These are phyloP conservation scores for Pteromalus puparum DNA, from an alignment of 1,140 invertebrate species.

Conservation along the genomic window DNA sequence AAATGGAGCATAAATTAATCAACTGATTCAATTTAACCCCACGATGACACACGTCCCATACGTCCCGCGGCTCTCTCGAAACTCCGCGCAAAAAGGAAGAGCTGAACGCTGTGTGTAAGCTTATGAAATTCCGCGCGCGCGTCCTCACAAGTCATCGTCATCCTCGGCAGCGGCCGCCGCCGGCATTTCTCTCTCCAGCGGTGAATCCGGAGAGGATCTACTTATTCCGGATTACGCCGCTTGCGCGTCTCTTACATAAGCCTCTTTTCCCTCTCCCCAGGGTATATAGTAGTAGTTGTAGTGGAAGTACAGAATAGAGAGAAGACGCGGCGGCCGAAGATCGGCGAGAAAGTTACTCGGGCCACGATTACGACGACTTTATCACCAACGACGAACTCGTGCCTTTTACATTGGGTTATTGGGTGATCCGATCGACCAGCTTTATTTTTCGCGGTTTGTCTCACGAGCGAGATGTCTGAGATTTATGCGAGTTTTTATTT, in stretches of 20 bases:
- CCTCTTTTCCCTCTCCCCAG: not conserved
- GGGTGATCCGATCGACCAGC: too few relatives aligned
- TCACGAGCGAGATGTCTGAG: too few relatives aligned
- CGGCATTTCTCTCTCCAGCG: constrained; percentile 14
- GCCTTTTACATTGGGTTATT: too few relatives aligned
- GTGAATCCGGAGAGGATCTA: constrained; percentile 33
- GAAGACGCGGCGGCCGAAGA: constrained; percentile 13
- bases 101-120: not conserved
- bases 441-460: too few relatives aligned
- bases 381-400: not conserved
- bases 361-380: constrained; percentile 5
- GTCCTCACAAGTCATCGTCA: not conserved
- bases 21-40: too few relatives aligned
- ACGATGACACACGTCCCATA: too few relatives aligned
- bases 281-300: not conserved
- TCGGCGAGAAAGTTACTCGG: constrained; percentile 26
- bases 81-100: not conserved
- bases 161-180: not conserved
- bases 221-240: constrained; percentile 28
- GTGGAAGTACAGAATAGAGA: not conserved
- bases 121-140: constrained; percentile 3
- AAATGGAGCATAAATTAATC: too few relatives aligned
- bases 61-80: not conserved
- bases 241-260: constrained; percentile 17
- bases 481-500: too few relatives aligned